Percentiles rank a stretch among this genome's conserved stretches.
phyloP scores from a whole-genome alignment of 1,140 invertebrate genomes.

The Luehdorfia chinensis region DNA sequence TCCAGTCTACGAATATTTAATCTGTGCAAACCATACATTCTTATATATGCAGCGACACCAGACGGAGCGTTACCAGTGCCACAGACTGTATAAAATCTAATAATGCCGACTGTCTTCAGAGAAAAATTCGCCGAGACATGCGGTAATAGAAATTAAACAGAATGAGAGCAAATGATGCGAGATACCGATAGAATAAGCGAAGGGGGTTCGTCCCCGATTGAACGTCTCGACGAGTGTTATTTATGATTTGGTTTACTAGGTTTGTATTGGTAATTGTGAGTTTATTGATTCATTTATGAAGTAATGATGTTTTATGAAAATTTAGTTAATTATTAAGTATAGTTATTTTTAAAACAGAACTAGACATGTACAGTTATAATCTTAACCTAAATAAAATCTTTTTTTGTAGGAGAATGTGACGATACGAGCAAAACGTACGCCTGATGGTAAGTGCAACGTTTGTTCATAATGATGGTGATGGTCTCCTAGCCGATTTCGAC shows the following conservation, averaged over 20 bases:
- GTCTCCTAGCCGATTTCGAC: no score
- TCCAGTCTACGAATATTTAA: neutral
- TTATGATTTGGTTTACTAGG: slow-evolving; percentile 9
- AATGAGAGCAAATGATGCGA: slow-evolving; percentile 17
- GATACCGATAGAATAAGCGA: slow-evolving; percentile 2
- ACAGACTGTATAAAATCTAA: slow-evolving; percentile 20
- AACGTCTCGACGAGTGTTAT: neutral
- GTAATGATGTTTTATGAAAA: no score
- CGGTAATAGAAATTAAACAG: slow-evolving; percentile 12
- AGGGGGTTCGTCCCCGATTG: neutral
- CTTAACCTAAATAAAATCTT: no score
- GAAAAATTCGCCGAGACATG: slow-evolving; percentile 19
- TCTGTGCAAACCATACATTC: slow-evolving; percentile 7
- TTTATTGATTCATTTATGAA: neutral
- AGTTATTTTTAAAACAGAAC: no score
- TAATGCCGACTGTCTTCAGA: slow-evolving; percentile 8
- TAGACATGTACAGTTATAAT: no score
- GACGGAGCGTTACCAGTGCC: neutral
- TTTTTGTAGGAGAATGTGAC: no score
- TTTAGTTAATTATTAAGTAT: no score
- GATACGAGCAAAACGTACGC: no score
- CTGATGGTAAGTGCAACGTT: no score
- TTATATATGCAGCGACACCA: slow-evolving; percentile 3
- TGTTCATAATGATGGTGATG: no score
- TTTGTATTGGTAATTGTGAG: neutral